Evolutionary conservation across 2,113 vertebrate genomes (phyloP), one percentile per base, ranked within the genome.

Genomic region (Oryzias woworae): DNA sequence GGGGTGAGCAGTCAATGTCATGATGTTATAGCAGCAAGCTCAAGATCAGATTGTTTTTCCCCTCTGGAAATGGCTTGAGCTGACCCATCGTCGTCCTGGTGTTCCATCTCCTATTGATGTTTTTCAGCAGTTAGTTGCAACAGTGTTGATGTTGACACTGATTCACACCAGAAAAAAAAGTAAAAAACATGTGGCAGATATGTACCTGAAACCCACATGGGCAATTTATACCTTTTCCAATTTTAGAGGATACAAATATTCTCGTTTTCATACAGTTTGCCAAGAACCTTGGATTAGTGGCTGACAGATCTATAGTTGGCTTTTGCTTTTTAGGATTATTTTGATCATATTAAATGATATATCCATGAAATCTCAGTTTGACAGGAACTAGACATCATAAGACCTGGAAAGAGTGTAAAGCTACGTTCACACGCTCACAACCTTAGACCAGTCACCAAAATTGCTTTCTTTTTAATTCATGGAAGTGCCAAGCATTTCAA

Each of bases 361-460:
- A 91, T 92, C 84, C 84, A 88, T 91, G 89, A 91, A 80, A 64
- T 84, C 84, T 89, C 87, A 88, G 85, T 85, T 79, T 77, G 69
- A 83, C 71, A 69, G 78, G 69, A 75, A 73, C 71, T 68, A 59
- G 51, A 81, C 62, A 69, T 16, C 64, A 68, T 71, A 77, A 59
- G 74, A 81, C 85, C 78, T 75, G 81, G 81, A 75, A 69, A 10
- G 56, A 72, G 53, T 68, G 82, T 74, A 44, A 4, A 45, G 50
- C 52, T 12, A 10, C 7, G 7, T 10, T 36, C 31, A 10, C 7
- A 12, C 36, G 12, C 12, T 12, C 2, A 2, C 8, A 10, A 36
- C 10, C 36, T 36, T 36, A 12, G 36, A 36, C 36, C 10, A 36
- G 2, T 36, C 36, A 36, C 36, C 3, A 12, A 10, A 12, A 36